Percentiles rank a stretch among this genome's conserved stretches.
These are phyloP conservation scores for Scolopax mira DNA, from an alignment of 2,113 vertebrate genomes.

Conservation along the genomic window DNA sequence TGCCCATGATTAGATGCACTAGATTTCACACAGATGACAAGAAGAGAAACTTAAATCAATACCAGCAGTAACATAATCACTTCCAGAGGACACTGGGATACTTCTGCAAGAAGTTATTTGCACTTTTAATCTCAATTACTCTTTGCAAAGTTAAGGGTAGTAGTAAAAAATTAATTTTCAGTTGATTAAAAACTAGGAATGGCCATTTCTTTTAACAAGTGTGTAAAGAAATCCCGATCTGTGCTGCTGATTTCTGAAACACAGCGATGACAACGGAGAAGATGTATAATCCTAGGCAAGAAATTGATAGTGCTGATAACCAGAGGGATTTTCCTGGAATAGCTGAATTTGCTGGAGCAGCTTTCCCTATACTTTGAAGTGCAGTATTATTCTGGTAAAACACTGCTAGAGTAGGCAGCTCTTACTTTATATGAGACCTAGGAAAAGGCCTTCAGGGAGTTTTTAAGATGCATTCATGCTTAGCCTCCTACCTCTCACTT, in stretches of 20 bases:
- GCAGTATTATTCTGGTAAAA: neutral
- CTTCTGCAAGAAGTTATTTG: neutral
- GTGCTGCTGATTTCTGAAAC: neutral
- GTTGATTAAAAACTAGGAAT: neutral
- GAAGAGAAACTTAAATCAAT: neutral
- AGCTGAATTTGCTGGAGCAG: neutral
- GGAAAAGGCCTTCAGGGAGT: neutral
- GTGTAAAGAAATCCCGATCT: neutral
- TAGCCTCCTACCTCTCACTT: neutral
- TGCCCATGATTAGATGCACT: neutral
- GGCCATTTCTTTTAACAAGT: neutral
- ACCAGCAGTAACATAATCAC: neutral
- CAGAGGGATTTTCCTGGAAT: neutral
- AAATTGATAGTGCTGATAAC: neutral
- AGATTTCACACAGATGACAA: neutral
- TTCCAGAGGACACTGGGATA: neutral
- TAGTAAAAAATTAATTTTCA: neutral
- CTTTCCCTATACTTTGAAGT: neutral
- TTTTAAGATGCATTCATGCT: neutral
- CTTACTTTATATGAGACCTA: neutral
- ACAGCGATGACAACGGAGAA: neutral
- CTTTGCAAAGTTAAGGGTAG: neutral
- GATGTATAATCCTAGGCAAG: neutral
- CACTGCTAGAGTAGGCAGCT: neutral
- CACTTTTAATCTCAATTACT: neutral